phyloP scores from a whole-genome alignment of 1,140 invertebrate species.

The Cherax quadricarinatus region DNA sequence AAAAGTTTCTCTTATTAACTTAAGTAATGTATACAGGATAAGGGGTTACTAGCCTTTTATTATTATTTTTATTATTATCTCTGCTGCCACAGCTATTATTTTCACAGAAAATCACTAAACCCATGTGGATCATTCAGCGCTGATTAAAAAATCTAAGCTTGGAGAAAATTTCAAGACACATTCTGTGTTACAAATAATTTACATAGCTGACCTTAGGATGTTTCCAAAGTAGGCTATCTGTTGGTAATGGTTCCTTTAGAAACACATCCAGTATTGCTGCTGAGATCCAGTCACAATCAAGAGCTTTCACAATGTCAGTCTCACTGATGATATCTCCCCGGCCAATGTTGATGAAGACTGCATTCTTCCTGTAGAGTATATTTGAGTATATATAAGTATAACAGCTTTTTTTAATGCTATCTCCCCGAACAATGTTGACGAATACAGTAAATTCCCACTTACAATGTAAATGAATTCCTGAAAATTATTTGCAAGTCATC shows the following conservation, averaged over 20 bases:
- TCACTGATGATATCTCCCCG: constrained; percentile 80
- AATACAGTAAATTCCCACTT: constrained; percentile 75
- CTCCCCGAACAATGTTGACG: constrained; percentile 81
- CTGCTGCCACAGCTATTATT: too few relatives aligned
- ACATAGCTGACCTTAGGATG: constrained; percentile 76
- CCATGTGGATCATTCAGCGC: too few relatives aligned
- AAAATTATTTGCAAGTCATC: too few relatives aligned
- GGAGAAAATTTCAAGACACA: too few relatives aligned
- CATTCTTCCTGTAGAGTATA: constrained; percentile 74
- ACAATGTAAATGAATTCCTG: too few relatives aligned
- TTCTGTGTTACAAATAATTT: too few relatives aligned
- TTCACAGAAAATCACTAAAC: too few relatives aligned
- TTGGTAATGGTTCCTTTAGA: constrained; percentile 79
- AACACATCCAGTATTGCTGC: constrained; percentile 82
- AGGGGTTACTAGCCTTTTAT: too few relatives aligned
- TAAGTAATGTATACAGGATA: too few relatives aligned
- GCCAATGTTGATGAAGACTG: constrained; percentile 81
- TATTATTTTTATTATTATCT: too few relatives aligned
- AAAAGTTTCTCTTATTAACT: too few relatives aligned
- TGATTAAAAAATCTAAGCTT: too few relatives aligned
- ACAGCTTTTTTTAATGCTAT: constrained; percentile 77
- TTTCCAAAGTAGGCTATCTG: constrained; percentile 79
- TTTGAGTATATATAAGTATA: background rate
- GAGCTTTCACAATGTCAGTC: constrained; percentile 78
- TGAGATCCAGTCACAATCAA: constrained; percentile 80